A percentile compares a stretch with the other conserved stretches of the same genome.
These are phyloP conservation scores for Zophobas atratus DNA, from an alignment of 1,140 invertebrate species.

Conservation along the genomic window DNA sequence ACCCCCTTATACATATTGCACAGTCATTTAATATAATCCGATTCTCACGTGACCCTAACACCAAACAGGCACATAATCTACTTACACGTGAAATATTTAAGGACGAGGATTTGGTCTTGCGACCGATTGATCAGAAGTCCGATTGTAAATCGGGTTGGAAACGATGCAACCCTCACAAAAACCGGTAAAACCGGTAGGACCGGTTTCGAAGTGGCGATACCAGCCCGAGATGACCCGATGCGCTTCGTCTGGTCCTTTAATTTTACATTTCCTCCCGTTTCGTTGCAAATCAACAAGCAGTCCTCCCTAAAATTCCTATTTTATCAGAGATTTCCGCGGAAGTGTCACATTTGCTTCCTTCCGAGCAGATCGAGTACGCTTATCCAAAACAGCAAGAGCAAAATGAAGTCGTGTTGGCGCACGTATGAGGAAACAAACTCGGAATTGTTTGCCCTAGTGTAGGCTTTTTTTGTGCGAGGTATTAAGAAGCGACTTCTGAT, in stretches of 20 bases:
- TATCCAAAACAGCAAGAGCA: not conserved
- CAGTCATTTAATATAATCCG: conserved; percentile 16
- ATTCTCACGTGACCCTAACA: conserved; percentile 12
- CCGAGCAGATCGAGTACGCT: not conserved
- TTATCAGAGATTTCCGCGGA: conserved; percentile 10
- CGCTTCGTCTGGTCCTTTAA: conserved; percentile 13
- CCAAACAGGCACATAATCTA: not conserved
- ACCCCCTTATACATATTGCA: conserved; percentile 20
- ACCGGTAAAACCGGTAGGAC: too few relatives aligned
- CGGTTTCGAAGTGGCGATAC: not conserved
- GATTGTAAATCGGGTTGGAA: too few relatives aligned
- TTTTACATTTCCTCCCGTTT: conserved; percentile 25
- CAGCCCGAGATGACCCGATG: not conserved
- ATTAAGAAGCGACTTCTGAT: not conserved
- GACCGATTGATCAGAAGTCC: too few relatives aligned
- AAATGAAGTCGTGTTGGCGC: not conserved
- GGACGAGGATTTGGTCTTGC: too few relatives aligned
- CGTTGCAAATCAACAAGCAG: conserved; percentile 33
- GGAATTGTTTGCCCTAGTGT: too few relatives aligned
- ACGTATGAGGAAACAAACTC: too few relatives aligned
- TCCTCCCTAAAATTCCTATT: conserved; percentile 24
- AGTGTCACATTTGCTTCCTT: not conserved
- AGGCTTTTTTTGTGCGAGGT: too few relatives aligned
- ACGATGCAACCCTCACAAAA: too few relatives aligned
- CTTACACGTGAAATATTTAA: too few relatives aligned